phyloP scores from a whole-genome alignment of 1,140 invertebrate genomes.

The Brachionus rotundiformis region DNA sequence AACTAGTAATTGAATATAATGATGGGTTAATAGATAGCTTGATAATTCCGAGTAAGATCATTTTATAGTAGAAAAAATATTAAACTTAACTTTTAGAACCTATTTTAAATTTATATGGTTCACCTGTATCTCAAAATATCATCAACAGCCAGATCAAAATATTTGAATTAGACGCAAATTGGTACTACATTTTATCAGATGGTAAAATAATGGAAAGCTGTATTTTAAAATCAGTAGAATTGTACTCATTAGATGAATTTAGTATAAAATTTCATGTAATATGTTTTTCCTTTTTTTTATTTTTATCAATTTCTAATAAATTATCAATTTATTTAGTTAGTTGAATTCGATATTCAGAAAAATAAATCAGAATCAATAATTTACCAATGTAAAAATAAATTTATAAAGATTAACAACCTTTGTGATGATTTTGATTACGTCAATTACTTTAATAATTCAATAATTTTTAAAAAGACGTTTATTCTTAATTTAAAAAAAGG shows the following conservation, averaged over 20 bases:
- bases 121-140: neutral
- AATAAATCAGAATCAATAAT: neutral
- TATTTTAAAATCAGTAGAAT: neutral
- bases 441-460: neutral
- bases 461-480: neutral
- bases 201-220: neutral
- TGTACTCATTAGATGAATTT: conserved; percentile 7
- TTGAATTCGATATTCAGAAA: neutral
- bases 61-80: neutral
- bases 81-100: neutral
- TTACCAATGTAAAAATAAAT: neutral
- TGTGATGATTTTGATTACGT: neutral
- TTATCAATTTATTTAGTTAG: neutral
- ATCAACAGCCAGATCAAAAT: neutral
- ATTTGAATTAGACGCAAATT: neutral
- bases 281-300: neutral
- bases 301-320: too few species aligned
- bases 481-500: neutral
- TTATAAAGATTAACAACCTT: neutral
- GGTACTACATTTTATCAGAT: neutral
- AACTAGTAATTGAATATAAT: neutral
- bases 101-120: neutral
- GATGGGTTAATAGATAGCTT: neutral
- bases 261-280: conserved; percentile 16
- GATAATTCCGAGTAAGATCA: neutral